phyloP scores from a whole-genome alignment of 92 coral and sea anemone genomes.

The Ricordea florida region DNA sequence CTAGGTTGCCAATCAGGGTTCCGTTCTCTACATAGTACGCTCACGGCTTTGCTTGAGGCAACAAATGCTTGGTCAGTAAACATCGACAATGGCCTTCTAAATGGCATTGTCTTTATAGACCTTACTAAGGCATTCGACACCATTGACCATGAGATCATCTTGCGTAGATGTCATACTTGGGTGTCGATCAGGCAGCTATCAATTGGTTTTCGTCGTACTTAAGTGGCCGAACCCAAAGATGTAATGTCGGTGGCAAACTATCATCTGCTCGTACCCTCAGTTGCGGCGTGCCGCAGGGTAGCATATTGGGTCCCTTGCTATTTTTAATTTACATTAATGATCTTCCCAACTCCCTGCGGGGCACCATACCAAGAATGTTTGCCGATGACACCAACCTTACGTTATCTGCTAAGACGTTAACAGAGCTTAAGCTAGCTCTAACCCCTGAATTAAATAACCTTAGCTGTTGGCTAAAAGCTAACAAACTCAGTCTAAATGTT shows the following conservation, averaged over 20 bases:
- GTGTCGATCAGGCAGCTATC: slow-evolving; percentile 21
- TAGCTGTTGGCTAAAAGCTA: not conserved
- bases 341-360: slow-evolving; percentile 21
- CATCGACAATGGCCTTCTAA: slow-evolving; percentile 21
- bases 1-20: slow-evolving; percentile 23
- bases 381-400: slow-evolving; percentile 28
- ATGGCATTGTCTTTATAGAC: slow-evolving; percentile 43
- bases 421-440: not conserved
- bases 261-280: slow-evolving; percentile 8
- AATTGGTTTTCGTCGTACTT: slow-evolving; percentile 50
- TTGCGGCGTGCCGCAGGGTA: slow-evolving; percentile 34
- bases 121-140: slow-evolving; percentile 47
- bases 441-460: not conserved
- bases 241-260: slow-evolving; percentile 15
- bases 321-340: slow-evolving; percentile 42
- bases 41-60: slow-evolving; percentile 37
- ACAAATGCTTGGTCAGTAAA: slow-evolving; percentile 37
- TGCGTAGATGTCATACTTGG: slow-evolving; percentile 20
- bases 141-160: slow-evolving; percentile 24
- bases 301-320: slow-evolving; percentile 35
- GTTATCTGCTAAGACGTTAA: too few relatives aligned
- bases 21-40: slow-evolving; percentile 40
- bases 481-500: too few relatives aligned
- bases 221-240: slow-evolving; percentile 17
- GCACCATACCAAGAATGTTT: slow-evolving; percentile 12